Evolutionary conservation across 2,888 invertebrate species (phyloP).

Genomic region (Parnassius mnemosyne): DNA sequence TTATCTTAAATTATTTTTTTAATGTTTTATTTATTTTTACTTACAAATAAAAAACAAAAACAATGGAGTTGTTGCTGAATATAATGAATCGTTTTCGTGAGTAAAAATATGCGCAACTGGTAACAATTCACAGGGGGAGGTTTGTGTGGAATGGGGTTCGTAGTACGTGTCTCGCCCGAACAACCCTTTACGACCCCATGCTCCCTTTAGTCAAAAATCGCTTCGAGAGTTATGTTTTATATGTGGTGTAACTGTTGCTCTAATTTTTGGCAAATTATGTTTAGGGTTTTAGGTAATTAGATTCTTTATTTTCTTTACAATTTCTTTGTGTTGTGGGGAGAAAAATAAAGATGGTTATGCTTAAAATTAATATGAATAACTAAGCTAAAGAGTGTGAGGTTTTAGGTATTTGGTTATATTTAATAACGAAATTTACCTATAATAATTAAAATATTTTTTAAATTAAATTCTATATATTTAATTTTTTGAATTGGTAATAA

Average conservation of each 20-base stretch:
- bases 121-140: slow-evolving; percentile 71
- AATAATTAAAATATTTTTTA: too few relatives aligned
- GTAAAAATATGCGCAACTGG: slow-evolving; percentile 74
- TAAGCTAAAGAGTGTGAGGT: too few relatives aligned
- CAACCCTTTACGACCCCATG: slow-evolving; percentile 68
- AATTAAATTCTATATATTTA: too few relatives aligned
- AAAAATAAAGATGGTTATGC: too few relatives aligned
- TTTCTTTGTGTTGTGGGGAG: not conserved
- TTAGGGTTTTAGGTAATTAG: slow-evolving; percentile 27
- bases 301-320: not conserved
- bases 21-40: not conserved
- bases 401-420: too few relatives aligned
- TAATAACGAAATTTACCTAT: too few relatives aligned
- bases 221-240: slow-evolving; percentile 63
- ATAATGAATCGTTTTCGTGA: slow-evolving; percentile 48
- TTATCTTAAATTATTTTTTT: too few relatives aligned
- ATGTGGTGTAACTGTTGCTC: slow-evolving; percentile 65
- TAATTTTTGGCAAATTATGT: slow-evolving; percentile 51
- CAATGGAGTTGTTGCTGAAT: slow-evolving; percentile 7
- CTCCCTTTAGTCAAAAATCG: slow-evolving; percentile 71
- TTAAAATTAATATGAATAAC: too few relatives aligned
- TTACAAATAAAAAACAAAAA: not conserved
- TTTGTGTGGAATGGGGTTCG: slow-evolving; percentile 60
- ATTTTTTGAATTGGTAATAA: too few relatives aligned
- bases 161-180: slow-evolving; percentile 43